Percentiles rank a stretch among this genome's conserved stretches.
phyloP scores from a whole-genome alignment of 2,797 vertebrate genomes.

The Helostoma temminkii region DNA sequence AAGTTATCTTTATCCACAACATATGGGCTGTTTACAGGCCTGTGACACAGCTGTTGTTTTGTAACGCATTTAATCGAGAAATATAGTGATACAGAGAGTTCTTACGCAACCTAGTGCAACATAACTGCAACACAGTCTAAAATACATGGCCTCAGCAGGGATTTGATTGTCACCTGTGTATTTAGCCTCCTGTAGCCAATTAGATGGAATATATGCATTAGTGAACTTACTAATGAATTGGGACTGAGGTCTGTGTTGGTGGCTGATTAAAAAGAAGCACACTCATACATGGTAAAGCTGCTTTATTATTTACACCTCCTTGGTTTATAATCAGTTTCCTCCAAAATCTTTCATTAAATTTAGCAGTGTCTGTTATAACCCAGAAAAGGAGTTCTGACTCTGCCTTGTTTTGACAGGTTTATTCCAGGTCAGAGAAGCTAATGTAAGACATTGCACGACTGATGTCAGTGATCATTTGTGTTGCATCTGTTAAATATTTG shows the following conservation, averaged over 20 bases:
- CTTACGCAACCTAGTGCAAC: slow-evolving; percentile 58
- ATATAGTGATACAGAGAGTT: neutral
- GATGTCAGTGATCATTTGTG: slow-evolving; percentile 11
- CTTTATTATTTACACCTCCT: neutral
- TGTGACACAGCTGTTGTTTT: neutral
- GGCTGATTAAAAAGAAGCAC: slow-evolving; percentile 12
- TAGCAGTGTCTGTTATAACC: neutral
- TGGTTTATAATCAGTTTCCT: slow-evolving; percentile 2
- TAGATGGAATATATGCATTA: slow-evolving; percentile 22
- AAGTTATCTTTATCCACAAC: too few species aligned
- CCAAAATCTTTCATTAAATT: neutral
- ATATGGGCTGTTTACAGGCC: neutral
- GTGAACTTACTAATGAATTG: slow-evolving; percentile 35
- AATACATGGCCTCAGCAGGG: slow-evolving; percentile 18
- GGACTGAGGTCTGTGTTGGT: slow-evolving; percentile 3
- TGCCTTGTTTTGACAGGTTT: slow-evolving; percentile 42
- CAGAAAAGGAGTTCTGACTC: slow-evolving; percentile 9
- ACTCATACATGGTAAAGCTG: slow-evolving; percentile 1
- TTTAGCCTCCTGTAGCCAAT: slow-evolving; percentile 32
- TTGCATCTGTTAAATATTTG: slow-evolving; percentile 9
- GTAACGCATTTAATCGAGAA: slow-evolving; percentile 11
- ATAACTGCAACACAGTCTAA: slow-evolving; percentile 37
- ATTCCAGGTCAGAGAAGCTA: slow-evolving; percentile 21
- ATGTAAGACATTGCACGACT: neutral
- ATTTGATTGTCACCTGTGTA: slow-evolving; percentile 47